phyloP scores from a whole-genome alignment of 2,888 invertebrate genomes.

The Spodoptera littoralis region DNA sequence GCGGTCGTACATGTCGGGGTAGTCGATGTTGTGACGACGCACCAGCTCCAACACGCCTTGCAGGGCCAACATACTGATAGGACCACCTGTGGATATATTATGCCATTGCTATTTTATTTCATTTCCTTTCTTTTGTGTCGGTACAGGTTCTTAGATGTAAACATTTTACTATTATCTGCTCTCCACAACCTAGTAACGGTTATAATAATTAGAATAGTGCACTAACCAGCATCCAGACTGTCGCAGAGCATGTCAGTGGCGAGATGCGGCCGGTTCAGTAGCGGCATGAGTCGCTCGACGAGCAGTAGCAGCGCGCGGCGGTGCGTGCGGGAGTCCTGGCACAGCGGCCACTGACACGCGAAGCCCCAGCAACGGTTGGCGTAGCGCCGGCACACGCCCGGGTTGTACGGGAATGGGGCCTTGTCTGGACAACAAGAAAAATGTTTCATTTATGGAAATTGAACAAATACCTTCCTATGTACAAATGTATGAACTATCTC shows the following conservation, averaged over 20 bases:
- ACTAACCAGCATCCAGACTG: constrained; percentile 93
- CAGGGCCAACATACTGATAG: constrained; percentile 95
- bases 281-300: constrained; percentile 94
- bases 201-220: too few relatives aligned
- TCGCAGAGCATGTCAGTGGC: constrained; percentile 97
- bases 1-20: constrained; percentile 98
- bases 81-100: constrained; percentile 90
- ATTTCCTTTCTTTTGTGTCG: too few relatives aligned
- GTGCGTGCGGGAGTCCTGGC: constrained; percentile 90
- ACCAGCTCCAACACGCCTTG: constrained; percentile 97
- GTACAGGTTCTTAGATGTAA: too few relatives aligned
- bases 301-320: constrained; percentile 94
- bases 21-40: constrained; percentile 97
- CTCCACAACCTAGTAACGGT: too few relatives aligned
- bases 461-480: too few relatives aligned
- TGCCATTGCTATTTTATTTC: too few relatives aligned
- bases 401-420: constrained; percentile 89
- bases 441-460: too few relatives aligned
- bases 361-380: constrained; percentile 93
- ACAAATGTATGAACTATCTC: background rate
- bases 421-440: constrained; percentile 63
- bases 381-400: constrained; percentile 81
- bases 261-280: constrained; percentile 94
- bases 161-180: too few relatives aligned
- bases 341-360: constrained; percentile 92